Conservation (phyloP, 92 coral and sea anemone species). For the Parazoanthus atlanticus region DNA sequence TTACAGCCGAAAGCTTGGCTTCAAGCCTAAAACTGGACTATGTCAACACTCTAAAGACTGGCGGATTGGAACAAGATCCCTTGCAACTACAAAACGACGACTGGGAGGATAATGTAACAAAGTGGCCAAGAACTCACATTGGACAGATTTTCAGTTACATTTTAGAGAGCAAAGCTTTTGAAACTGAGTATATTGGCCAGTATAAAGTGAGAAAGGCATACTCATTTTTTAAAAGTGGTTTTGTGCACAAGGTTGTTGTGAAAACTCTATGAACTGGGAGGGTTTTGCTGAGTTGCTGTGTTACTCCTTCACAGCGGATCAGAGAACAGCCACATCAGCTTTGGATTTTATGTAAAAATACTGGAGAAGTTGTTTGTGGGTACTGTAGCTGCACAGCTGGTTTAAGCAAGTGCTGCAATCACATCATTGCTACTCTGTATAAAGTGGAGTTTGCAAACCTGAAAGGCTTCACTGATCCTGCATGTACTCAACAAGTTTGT, state of each 20-base stretch:
- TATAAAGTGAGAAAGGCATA: conserved; percentile 36
- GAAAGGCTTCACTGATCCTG: conserved; percentile 28
- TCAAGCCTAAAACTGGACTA: neutral
- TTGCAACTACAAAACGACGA: neutral
- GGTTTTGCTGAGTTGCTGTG: conserved; percentile 35
- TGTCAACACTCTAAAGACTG: no score
- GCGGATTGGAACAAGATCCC: no score
- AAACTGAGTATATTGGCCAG: conserved; percentile 28
- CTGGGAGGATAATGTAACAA: conserved; percentile 48
- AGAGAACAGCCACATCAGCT: conserved; percentile 41
- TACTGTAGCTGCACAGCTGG: conserved; percentile 50
- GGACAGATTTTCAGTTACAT: conserved; percentile 48
- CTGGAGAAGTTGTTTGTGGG: conserved; percentile 34
- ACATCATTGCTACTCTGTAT: conserved; percentile 35
- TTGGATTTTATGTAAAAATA: neutral
- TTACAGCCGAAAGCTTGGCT: conserved; percentile 14
- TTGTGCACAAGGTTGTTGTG: conserved; percentile 47
- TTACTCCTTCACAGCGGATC: conserved; percentile 52
- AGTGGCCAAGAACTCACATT: conserved; percentile 37
- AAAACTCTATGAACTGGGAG: conserved; percentile 18
- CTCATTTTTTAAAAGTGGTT: conserved; percentile 54
- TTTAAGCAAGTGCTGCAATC: conserved; percentile 48
- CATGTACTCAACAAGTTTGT: conserved; percentile 42
- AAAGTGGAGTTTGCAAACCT: conserved; percentile 38
- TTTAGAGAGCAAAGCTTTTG: conserved; percentile 49